These are phyloP conservation scores for Rhopilema esculentum DNA, from an alignment of 30 jellyfish, hydroid and myxozoan species.

Conservation along the genomic window DNA sequence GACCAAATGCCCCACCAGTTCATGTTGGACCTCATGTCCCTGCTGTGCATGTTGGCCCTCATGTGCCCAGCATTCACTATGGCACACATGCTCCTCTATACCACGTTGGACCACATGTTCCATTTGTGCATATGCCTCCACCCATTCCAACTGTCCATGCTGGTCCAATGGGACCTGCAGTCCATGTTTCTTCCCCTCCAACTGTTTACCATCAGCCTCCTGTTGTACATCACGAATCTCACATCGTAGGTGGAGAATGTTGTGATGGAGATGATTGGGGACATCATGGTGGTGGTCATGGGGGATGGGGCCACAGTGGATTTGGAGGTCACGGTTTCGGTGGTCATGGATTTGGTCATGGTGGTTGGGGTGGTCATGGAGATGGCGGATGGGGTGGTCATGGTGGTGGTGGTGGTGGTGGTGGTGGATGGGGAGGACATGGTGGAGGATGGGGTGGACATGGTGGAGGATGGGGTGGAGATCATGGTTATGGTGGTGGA, in stretches of 20 bases:
- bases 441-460: conserved; percentile 67
- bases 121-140: conserved; percentile 97
- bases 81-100: conserved; percentile 97
- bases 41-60: conserved; percentile 98
- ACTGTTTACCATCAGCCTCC: conserved; percentile 97
- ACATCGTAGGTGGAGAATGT: conserved; percentile 89
- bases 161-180: conserved; percentile 99
- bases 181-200: conserved; percentile 96
- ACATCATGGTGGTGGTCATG: conserved; percentile 76
- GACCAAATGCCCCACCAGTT: conserved; percentile 98
- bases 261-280: conserved; percentile 86
- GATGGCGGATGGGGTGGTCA: conserved; percentile 61
- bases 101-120: conserved; percentile 98
- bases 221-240: conserved; percentile 92
- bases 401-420: conserved; percentile 58
- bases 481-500: conserved; percentile 76
- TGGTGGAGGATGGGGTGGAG: conserved; percentile 52
- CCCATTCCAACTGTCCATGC: conserved; percentile 96
- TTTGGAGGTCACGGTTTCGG: conserved; percentile 53
- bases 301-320: conserved; percentile 59
- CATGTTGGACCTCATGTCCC: conserved; percentile 98
- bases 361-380: conserved; percentile 68
- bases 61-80: conserved; percentile 94
- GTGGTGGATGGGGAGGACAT: conserved; percentile 62
- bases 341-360: conserved; percentile 68